phyloP scores from a whole-genome alignment of 2,113 vertebrate genomes.

The Suncus etruscus region DNA sequence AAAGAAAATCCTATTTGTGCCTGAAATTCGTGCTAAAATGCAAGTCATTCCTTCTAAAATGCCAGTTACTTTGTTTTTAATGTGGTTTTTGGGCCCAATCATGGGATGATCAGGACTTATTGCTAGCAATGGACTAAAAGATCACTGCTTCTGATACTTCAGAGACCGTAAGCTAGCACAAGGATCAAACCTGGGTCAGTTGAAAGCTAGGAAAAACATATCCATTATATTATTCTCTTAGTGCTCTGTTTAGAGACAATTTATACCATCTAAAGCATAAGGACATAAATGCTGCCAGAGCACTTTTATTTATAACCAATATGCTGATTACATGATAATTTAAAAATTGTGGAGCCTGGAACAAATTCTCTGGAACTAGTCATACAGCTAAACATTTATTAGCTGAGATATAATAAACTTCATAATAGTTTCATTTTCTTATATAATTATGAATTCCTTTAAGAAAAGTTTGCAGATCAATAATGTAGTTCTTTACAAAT shows the following conservation, averaged over 20 bases:
- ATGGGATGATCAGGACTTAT: too few species aligned
- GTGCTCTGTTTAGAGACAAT: too few species aligned
- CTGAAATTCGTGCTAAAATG: too few species aligned
- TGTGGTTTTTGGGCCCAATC: too few species aligned
- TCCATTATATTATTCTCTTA: too few species aligned
- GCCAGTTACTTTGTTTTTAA: neutral
- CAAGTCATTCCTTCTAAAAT: neutral
- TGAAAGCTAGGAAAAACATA: too few species aligned
- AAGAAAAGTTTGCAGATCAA: neutral
- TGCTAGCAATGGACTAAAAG: too few species aligned
- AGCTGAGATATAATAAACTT: neutral
- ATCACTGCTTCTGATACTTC: too few species aligned
- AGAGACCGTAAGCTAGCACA: too few species aligned
- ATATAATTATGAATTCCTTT: neutral
- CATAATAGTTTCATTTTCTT: neutral
- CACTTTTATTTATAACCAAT: too few species aligned
- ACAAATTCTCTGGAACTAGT: neutral
- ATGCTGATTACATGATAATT: neutral
- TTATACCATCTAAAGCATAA: too few species aligned
- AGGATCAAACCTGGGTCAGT: too few species aligned
- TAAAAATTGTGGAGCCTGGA: neutral
- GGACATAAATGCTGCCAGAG: neutral
- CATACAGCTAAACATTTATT: neutral
- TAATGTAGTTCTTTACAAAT: neutral
- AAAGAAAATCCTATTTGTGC: neutral